Conservation (phyloP, 2,113 vertebrate species). For the Pandion haliaetus region DNA sequence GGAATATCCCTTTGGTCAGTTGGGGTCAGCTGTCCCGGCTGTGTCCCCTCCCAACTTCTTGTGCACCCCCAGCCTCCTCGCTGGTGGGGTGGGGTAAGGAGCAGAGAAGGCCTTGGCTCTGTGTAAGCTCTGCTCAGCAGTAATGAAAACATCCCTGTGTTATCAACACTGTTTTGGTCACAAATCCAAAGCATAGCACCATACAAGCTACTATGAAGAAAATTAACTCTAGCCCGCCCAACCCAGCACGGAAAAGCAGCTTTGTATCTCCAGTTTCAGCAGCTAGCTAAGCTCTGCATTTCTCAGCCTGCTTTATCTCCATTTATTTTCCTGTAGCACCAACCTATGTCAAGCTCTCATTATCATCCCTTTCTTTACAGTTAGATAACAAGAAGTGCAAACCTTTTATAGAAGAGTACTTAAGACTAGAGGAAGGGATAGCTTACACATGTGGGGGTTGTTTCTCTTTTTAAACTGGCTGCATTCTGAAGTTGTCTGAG, state of each 20-base stretch:
- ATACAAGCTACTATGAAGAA: background rate
- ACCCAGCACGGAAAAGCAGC: background rate
- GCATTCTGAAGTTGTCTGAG: background rate
- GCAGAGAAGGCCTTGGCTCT: background rate
- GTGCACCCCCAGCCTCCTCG: background rate
- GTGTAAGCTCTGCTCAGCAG: background rate
- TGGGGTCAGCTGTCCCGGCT: background rate
- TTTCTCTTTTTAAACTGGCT: background rate
- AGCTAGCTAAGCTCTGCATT: background rate
- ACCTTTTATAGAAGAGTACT: background rate
- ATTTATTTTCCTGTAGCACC: background rate
- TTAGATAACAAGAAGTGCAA: background rate
- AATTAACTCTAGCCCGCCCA: background rate
- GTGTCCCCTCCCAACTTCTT: background rate
- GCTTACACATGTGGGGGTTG: background rate
- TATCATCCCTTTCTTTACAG: background rate
- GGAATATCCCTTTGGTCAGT: background rate
- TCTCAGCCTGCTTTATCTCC: background rate
- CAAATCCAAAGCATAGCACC: background rate
- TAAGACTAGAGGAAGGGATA: background rate
- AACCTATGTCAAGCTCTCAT: background rate
- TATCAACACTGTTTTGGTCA: accelerated
- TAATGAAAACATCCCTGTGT: background rate
- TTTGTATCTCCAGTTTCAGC: background rate
- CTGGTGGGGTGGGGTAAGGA: background rate